These are phyloP conservation scores for Montipora capricornis DNA, from an alignment of 64 coral and sea anemone genomes.

Conservation along the genomic window DNA sequence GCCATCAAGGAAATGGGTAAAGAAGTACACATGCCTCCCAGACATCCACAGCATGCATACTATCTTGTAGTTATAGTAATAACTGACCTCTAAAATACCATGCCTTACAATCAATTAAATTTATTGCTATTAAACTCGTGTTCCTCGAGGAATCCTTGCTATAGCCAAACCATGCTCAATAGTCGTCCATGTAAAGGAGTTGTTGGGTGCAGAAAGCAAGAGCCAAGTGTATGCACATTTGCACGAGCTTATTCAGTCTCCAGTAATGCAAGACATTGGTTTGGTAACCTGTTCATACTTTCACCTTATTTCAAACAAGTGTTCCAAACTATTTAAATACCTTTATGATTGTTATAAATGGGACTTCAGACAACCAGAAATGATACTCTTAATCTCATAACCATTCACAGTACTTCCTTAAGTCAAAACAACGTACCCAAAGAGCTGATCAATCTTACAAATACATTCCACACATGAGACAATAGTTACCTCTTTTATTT, in stretches of 20 bases:
- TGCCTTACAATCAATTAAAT: neutral
- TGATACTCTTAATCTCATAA: neutral
- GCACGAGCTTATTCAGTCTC: neutral
- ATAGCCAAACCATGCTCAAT: slow-evolving; percentile 52
- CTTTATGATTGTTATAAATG: neutral
- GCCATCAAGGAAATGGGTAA: no score
- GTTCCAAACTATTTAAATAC: neutral
- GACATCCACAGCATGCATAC: slow-evolving; percentile 2
- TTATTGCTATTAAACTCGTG: neutral
- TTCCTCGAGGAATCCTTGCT: slow-evolving; percentile 44
- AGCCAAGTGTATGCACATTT: slow-evolving; percentile 60
- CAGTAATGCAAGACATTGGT: neutral
- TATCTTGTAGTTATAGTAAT: neutral
- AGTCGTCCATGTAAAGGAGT: slow-evolving; percentile 50
- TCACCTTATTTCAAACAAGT: neutral
- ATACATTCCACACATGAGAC: neutral
- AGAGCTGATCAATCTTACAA: neutral
- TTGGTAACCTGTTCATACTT: neutral
- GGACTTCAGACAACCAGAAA: slow-evolving; percentile 7
- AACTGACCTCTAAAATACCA: neutral
- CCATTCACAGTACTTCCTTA: neutral
- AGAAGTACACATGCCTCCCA: neutral
- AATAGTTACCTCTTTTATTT: slow-evolving; percentile 16
- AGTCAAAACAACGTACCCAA: neutral
- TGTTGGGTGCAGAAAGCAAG: slow-evolving; percentile 58